A percentile compares a stretch with the other conserved stretches of the same genome.
Evolutionary conservation across 2,113 vertebrate species (phyloP).

Genomic region (Rhea americana): DNA sequence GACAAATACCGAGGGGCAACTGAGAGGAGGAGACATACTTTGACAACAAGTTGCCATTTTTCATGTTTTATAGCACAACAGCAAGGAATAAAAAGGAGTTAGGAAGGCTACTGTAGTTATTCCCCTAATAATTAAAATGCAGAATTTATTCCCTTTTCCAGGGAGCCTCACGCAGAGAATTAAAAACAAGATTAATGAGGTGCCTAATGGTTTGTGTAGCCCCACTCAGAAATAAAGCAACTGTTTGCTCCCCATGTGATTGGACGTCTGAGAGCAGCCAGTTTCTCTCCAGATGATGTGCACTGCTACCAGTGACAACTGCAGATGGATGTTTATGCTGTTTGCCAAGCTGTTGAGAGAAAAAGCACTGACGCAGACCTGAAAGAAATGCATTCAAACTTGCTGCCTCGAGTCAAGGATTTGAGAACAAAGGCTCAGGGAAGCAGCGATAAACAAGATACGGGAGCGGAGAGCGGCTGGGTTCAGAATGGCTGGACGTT

Average conservation of each 20-base stretch:
- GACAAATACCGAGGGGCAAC: neutral
- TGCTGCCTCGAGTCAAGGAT: neutral
- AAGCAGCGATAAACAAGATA: neutral
- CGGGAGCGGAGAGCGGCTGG: neutral
- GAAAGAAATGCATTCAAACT: neutral
- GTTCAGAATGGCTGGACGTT: neutral
- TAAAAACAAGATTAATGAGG: constrained; percentile 41
- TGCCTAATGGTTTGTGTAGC: constrained; percentile 35
- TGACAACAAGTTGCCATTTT: neutral
- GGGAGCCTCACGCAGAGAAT: constrained; percentile 15
- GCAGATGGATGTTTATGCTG: neutral
- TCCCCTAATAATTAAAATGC: neutral
- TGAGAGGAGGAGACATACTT: neutral
- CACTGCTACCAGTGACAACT: neutral
- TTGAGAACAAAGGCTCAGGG: neutral
- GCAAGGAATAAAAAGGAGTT: neutral
- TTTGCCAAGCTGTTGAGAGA: neutral
- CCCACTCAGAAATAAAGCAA: constrained; percentile 11
- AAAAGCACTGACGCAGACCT: neutral
- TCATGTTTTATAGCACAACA: neutral
- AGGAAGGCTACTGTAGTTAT: neutral
- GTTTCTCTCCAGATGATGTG: neutral
- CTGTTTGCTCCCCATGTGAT: neutral
- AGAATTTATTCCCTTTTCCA: constrained; percentile 4
- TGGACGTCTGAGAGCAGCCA: neutral